phyloP scores from a whole-genome alignment of 2,113 vertebrate species.

The Crotalus viridis region DNA sequence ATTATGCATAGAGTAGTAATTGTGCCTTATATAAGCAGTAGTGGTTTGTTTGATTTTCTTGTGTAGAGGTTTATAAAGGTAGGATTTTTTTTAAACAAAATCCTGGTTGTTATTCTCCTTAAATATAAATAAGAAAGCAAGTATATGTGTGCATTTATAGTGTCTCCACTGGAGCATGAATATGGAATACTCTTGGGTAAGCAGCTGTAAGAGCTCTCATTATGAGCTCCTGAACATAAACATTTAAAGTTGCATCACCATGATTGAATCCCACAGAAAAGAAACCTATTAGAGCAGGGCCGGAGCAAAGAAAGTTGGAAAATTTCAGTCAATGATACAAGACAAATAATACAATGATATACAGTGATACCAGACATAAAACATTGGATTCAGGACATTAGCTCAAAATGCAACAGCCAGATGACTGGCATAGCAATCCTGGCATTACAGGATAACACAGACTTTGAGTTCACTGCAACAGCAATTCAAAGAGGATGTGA shows the following conservation, averaged over 20 bases:
- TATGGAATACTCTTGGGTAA: not conserved
- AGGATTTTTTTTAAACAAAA: not conserved
- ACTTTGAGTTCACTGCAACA: not conserved
- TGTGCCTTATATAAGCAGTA: not conserved
- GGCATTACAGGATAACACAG: not conserved
- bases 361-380: not conserved
- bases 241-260: not conserved
- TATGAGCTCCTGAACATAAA: not conserved
- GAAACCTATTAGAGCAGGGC: not conserved
- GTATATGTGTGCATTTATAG: not conserved
- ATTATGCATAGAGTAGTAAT: not conserved
- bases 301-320: not conserved
- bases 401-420: not conserved
- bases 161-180: not conserved
- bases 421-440: not conserved
- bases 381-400: not conserved
- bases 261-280: not conserved
- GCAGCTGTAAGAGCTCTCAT: not conserved
- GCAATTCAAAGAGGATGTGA: not conserved
- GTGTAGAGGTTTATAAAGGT: not conserved
- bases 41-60: not conserved
- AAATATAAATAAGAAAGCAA: not conserved
- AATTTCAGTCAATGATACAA: not conserved
- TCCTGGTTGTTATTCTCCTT: not conserved
- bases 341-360: not conserved